These are phyloP conservation scores for Dipodomys stephensi DNA, from an alignment of 2,113 vertebrate species.

Conservation along the genomic window DNA sequence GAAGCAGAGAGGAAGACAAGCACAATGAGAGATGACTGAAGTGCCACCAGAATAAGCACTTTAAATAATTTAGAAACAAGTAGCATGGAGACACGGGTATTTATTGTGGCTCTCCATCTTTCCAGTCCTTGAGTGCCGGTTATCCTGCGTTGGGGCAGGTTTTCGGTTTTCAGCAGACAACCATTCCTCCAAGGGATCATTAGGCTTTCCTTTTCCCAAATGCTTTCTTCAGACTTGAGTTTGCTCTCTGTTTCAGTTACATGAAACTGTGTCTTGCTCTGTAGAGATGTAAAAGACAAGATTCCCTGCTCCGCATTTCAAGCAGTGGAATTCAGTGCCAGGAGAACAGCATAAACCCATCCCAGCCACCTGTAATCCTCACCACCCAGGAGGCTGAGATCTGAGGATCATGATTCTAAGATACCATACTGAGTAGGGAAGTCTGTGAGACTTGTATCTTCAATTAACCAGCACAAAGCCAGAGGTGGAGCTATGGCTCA, in stretches of 20 bases:
- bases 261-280: neutral
- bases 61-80: slow-evolving; percentile 26
- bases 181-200: neutral
- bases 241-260: neutral
- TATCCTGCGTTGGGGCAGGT: neutral
- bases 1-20: neutral
- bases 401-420: too few relatives aligned
- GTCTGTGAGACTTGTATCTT: too few relatives aligned
- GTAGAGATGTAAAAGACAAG: neutral
- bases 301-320: neutral
- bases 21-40: neutral
- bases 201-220: neutral
- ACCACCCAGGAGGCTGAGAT: too few relatives aligned
- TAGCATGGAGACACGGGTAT: slow-evolving; percentile 7
- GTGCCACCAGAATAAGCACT: neutral
- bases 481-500: too few relatives aligned
- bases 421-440: too few relatives aligned
- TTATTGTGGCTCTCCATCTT: neutral
- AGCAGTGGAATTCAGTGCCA: neutral
- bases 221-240: neutral
- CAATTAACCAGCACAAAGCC: too few relatives aligned
- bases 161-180: neutral
- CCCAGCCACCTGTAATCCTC: neutral
- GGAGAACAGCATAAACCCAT: neutral
- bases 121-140: neutral